phyloP scores from a whole-genome alignment of 2,888 invertebrate genomes.

The Zaprionus bogoriensis region DNA sequence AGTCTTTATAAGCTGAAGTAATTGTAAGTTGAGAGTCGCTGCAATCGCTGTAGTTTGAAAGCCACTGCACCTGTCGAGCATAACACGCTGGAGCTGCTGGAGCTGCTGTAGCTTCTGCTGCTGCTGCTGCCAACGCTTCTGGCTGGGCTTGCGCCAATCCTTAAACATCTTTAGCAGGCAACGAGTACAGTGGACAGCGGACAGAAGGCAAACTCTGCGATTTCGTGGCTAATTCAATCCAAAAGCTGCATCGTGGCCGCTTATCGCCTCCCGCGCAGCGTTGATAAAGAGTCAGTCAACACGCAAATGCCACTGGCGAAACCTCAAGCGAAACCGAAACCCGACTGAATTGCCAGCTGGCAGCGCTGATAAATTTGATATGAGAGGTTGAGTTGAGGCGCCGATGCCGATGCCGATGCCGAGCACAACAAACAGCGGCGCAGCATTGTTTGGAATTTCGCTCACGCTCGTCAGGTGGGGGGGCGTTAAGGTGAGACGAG shows the following conservation, averaged over 20 bases:
- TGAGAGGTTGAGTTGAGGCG: slow-evolving; percentile 45
- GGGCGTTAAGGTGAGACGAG: slow-evolving; percentile 16
- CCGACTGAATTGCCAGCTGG: slow-evolving; percentile 55
- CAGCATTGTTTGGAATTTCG: slow-evolving; percentile 56
- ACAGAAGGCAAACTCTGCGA: neutral
- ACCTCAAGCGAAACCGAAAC: slow-evolving; percentile 22
- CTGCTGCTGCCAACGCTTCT: slow-evolving; percentile 62
- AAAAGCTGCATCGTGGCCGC: slow-evolving; percentile 51
- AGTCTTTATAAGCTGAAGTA: too few species aligned
- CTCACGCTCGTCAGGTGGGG: slow-evolving; percentile 46
- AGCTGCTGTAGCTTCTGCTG: slow-evolving; percentile 25
- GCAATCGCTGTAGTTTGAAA: neutral
- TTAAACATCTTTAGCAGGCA: slow-evolving; percentile 56
- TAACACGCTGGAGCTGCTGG: slow-evolving; percentile 33
- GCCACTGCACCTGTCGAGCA: slow-evolving; percentile 48
- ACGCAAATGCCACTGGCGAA: slow-evolving; percentile 49
- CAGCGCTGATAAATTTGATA: slow-evolving; percentile 65
- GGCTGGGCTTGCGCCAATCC: slow-evolving; percentile 55
- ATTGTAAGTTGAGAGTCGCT: too few species aligned
- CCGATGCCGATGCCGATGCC: neutral
- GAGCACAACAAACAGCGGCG: slow-evolving; percentile 17
- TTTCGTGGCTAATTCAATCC: slow-evolving; percentile 18
- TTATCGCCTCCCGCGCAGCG: slow-evolving; percentile 45
- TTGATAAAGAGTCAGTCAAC: slow-evolving; percentile 60
- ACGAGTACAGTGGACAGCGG: neutral